Conservation (phyloP, 2,797 vertebrate species). For the Ateles fusciceps region DNA sequence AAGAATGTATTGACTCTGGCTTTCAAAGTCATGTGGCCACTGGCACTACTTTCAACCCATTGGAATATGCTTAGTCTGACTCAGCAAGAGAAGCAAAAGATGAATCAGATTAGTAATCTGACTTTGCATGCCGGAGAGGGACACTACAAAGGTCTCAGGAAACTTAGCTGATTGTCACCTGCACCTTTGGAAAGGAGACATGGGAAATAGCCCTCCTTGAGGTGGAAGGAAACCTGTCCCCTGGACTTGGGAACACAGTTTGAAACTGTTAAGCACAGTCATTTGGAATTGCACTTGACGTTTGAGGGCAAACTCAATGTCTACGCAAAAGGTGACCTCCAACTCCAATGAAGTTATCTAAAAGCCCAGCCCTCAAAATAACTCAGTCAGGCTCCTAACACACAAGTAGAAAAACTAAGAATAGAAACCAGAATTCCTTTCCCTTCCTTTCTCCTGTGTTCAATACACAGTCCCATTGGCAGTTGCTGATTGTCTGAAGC, state of each 20-base stretch:
- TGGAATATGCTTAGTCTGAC: background rate
- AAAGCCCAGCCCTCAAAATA: slow-evolving; percentile 53
- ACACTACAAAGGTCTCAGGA: slow-evolving; percentile 45
- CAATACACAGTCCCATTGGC: background rate
- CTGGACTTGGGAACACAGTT: background rate
- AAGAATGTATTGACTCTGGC: background rate
- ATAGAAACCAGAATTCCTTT: slow-evolving; percentile 26
- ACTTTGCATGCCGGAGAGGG: background rate
- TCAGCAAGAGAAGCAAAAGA: slow-evolving; percentile 41
- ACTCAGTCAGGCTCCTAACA: slow-evolving; percentile 27
- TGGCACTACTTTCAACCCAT: background rate
- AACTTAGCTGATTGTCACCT: slow-evolving; percentile 35
- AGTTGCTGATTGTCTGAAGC: background rate
- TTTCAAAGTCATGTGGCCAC: background rate
- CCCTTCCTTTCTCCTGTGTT: background rate
- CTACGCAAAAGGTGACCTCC: slow-evolving; percentile 35
- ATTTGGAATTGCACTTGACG: slow-evolving; percentile 8
- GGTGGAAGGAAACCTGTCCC: background rate
- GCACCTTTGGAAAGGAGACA: slow-evolving; percentile 42
- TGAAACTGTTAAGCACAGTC: slow-evolving; percentile 46
- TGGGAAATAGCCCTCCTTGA: slow-evolving; percentile 15
- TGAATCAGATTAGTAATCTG: slow-evolving; percentile 33
- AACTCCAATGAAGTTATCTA: slow-evolving; percentile 31
- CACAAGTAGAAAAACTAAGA: slow-evolving; percentile 31
- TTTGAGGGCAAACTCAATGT: slow-evolving; percentile 20